Evolutionary conservation across 2,113 vertebrate species (phyloP).

Genomic region (Oncorhynchus clarkii): DNA sequence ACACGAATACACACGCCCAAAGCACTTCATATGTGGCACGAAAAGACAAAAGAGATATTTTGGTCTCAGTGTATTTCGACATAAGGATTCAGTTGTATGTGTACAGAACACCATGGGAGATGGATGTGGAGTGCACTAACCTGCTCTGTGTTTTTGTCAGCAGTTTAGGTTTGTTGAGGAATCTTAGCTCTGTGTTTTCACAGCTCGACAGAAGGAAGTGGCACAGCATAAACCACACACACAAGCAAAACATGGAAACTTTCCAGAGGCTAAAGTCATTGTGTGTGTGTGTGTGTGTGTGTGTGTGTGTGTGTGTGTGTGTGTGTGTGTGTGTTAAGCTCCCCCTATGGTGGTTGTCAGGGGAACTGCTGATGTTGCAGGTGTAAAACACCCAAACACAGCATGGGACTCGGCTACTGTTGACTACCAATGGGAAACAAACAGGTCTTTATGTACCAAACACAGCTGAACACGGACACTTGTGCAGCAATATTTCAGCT

Average conservation of each 20-base stretch:
- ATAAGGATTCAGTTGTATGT: background rate
- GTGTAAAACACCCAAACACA: background rate
- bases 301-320: background rate
- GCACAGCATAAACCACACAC: background rate
- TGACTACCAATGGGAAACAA: background rate
- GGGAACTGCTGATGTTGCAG: background rate
- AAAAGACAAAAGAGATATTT: too few relatives aligned
- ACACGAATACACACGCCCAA: background rate
- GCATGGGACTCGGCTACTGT: background rate
- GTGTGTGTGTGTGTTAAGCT: too few relatives aligned
- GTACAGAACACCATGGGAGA: conserved; percentile 8
- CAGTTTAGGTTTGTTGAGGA: background rate
- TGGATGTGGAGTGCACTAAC: conserved; percentile 2
- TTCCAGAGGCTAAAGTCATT: background rate
- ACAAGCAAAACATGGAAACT: background rate
- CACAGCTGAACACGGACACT: background rate
- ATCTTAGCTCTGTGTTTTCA: conserved; percentile 18
- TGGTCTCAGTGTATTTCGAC: background rate
- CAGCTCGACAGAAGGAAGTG: background rate
- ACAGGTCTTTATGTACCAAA: background rate
- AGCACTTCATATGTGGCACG: background rate
- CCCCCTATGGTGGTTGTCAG: background rate
- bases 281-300: background rate
- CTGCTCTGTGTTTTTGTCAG: conserved; percentile 9
- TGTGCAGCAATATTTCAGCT: background rate